phyloP scores from a whole-genome alignment of 2,888 invertebrate genomes.

The Labia minor region DNA sequence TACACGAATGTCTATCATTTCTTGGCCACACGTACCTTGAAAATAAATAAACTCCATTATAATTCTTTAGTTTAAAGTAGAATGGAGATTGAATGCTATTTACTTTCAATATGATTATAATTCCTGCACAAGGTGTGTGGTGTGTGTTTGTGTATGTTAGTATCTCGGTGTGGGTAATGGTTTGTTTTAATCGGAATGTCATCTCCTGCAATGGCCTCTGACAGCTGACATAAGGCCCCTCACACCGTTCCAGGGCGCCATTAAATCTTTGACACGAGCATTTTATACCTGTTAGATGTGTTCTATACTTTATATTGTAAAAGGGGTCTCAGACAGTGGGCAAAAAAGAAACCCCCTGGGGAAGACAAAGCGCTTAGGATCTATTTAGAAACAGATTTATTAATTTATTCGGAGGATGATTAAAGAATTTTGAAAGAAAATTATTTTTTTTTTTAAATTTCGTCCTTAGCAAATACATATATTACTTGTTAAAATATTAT shows the following conservation, averaged over 20 bases:
- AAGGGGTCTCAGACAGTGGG: background rate
- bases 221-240: constrained; percentile 7
- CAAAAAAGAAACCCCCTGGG: too few species aligned
- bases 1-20: background rate
- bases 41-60: constrained; percentile 1
- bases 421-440: too few species aligned
- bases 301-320: background rate
- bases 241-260: constrained; percentile 1
- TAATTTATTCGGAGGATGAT: too few species aligned
- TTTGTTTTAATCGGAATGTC: constrained; percentile 13
- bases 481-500: too few species aligned
- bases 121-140: background rate
- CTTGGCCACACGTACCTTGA: background rate
- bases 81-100: constrained; percentile 2
- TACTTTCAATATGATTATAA: constrained; percentile 7
- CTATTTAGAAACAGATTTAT: too few species aligned
- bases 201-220: constrained; percentile 13
- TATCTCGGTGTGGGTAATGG: background rate
- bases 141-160: background rate
- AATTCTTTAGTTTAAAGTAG: background rate
- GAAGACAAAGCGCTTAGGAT: too few species aligned
- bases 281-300: background rate
- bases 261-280: constrained; percentile 13
- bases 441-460: too few species aligned
- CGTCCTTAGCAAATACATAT: too few species aligned